Percentiles rank a stretch among this genome's conserved stretches.
These are phyloP conservation scores for Formica aserva DNA, from an alignment of 2,888 invertebrate genomes.

Conservation along the genomic window DNA sequence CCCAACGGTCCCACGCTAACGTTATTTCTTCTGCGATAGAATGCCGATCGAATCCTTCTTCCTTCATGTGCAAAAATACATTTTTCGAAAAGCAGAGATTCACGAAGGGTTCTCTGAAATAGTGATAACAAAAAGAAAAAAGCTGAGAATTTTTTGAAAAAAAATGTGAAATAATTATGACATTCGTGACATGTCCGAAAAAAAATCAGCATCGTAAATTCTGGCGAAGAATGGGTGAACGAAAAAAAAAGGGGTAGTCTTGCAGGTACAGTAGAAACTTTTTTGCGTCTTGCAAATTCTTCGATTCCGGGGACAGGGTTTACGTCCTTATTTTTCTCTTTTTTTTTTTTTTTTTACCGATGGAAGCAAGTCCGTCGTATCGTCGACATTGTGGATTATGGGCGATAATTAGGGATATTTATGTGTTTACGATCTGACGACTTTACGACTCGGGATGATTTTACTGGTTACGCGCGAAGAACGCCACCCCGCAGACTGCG, in stretches of 20 bases:
- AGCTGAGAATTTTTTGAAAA: background rate
- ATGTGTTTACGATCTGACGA: conserved; percentile 81
- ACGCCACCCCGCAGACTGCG: conserved; percentile 55
- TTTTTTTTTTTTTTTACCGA: conserved; percentile 41
- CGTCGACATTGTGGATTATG: conserved; percentile 79
- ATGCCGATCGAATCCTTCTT: background rate
- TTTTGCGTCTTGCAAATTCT: conserved; percentile 50
- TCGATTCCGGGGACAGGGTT: conserved; percentile 35
- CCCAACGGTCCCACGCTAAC: conserved; percentile 50
- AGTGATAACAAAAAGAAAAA: background rate
- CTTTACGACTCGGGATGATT: conserved; percentile 72
- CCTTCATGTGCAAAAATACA: background rate
- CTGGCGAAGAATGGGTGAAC: background rate
- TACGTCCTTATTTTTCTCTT: conserved; percentile 29
- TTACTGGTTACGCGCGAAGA: conserved; percentile 74
- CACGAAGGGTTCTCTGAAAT: background rate
- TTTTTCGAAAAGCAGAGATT: background rate
- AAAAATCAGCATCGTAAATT: conserved; percentile 65
- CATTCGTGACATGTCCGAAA: background rate
- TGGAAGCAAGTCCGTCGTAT: conserved; percentile 4
- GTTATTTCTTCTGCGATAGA: conserved; percentile 30
- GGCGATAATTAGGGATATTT: conserved; percentile 83
- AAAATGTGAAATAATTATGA: background rate
- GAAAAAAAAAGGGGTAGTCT: conserved; percentile 13
- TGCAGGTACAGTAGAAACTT: conserved; percentile 50